Conservation (phyloP, 2,888 invertebrate species). For the Mechanitis mazaeus region DNA sequence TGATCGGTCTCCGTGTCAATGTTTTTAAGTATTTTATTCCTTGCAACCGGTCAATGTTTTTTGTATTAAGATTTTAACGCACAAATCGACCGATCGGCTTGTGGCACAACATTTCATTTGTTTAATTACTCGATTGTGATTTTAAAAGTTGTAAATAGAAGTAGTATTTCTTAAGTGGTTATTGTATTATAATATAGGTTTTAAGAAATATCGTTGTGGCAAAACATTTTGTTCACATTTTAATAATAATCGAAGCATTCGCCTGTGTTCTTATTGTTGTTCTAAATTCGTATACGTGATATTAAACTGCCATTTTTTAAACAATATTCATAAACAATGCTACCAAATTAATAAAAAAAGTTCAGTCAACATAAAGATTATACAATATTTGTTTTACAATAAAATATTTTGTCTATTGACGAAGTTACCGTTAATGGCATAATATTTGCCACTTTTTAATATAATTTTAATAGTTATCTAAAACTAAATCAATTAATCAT, state of each 20-base stretch:
- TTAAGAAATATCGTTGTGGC: conserved; percentile 43
- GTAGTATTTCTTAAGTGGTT: conserved; percentile 23
- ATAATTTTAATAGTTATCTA: conserved; percentile 18
- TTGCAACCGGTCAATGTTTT: conserved; percentile 3
- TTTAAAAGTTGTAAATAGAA: conserved; percentile 32
- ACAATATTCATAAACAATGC: conserved; percentile 46
- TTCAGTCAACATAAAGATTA: conserved; percentile 29
- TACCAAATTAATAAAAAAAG: conserved; percentile 37
- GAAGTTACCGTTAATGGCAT: conserved; percentile 17
- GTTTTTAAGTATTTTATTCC: conserved; percentile 18
- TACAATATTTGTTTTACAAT: conserved; percentile 32
- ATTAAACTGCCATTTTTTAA: conserved; percentile 69
- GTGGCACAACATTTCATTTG: conserved; percentile 45
- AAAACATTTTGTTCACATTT: conserved; percentile 51
- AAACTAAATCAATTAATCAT: conserved; percentile 21
- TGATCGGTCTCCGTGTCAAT: conserved; percentile 50
- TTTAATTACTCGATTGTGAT: conserved; percentile 39
- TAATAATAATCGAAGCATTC: conserved; percentile 35
- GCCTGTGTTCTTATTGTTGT: conserved; percentile 51
- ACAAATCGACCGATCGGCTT: conserved; percentile 54
- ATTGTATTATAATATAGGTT: conserved; percentile 33
- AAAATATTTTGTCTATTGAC: conserved; percentile 33
- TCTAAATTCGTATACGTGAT: conserved; percentile 66
- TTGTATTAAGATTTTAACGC: conserved; percentile 36
- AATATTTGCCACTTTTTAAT: conserved; percentile 17